Evolutionary conservation across 1,140 invertebrate species (phyloP), one percentile per base, ranked within the genome.

Genomic region (Charaxes varanes): DNA sequence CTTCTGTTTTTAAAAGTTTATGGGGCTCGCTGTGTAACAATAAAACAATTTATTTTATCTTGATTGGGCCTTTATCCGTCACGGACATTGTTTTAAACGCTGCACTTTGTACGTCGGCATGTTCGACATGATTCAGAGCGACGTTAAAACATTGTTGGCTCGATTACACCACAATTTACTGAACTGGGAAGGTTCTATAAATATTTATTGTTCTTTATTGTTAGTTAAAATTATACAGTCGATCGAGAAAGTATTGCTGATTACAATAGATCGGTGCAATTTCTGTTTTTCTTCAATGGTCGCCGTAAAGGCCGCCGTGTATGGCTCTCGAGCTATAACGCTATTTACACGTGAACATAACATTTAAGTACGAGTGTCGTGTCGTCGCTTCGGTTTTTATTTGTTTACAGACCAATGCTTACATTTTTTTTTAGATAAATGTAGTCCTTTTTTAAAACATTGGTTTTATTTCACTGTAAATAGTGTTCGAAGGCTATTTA

Each of bases 91-190:
- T 62, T 52, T 62, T 44, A 41, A 53, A 41, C 51, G 42, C 31
- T 12, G 58, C 63, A 72, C 68, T 64, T 71, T 78, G 70, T 78
- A 67, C 24, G 43, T 38, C 44, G 34, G 33, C 36, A 28, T 43
- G 28, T 43, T 36, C 24, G 26, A 41, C 38, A 32, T 50, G 33
- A 53, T 66, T 56, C 52, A 37, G 48, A 47, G 33, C 55, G 52
- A 62, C 54, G 56, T 59, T 60, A 70, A 60, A 62, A 80, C 68
- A 70, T 68, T 78, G 68, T 62, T 58, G 51, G 59, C 67, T 69
- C 49, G 62, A 72, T 79, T 76, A 70, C 71, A 64, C 55, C 15
- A 61, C 62, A 73, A 70, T 82, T 74, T 70, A 62, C 57, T 46
- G 26, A 46, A 58, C 60, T 61, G 57, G 61, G 59, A 58, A 70